Conservation (phyloP, 2,888 invertebrate species). For the Rosalia funebris region DNA sequence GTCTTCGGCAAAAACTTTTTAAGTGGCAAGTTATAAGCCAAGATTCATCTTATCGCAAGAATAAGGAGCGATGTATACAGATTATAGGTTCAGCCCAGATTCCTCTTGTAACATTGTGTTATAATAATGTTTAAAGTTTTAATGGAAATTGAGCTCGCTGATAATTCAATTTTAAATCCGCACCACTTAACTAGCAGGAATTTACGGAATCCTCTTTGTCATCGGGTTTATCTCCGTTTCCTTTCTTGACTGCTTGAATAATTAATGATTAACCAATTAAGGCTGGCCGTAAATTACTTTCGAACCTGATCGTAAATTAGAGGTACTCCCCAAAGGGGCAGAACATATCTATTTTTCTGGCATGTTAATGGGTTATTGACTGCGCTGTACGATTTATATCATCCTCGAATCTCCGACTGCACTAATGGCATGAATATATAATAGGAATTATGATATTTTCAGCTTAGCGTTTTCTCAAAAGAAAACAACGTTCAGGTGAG, state of each 20-base stretch:
- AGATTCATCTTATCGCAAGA: too few species aligned
- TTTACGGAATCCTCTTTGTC: slow-evolving; percentile 16
- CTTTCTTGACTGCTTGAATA: slow-evolving; percentile 11
- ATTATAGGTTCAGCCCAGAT: neutral
- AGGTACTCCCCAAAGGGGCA: neutral
- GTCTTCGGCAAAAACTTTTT: too few species aligned
- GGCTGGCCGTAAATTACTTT: slow-evolving; percentile 17
- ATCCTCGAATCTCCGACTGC: neutral
- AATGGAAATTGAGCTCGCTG: slow-evolving; percentile 9
- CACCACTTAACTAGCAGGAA: slow-evolving; percentile 11
- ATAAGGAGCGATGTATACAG: neutral
- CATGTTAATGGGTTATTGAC: too few species aligned
- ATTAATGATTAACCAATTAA: slow-evolving; percentile 26
- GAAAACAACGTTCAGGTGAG: neutral
- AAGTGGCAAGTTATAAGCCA: too few species aligned
- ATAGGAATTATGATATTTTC: neutral
- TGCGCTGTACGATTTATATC: too few species aligned
- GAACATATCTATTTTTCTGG: neutral
- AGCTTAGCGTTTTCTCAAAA: neutral
- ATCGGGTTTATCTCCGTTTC: slow-evolving; percentile 9
- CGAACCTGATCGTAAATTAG: slow-evolving; percentile 13
- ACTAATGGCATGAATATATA: neutral
- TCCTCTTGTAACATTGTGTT: slow-evolving; percentile 8
- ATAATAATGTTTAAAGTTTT: slow-evolving; percentile 19
- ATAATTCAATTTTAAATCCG: slow-evolving; percentile 14